phyloP scores from a whole-genome alignment of 2,113 vertebrate species.

The Lepus americanus region DNA sequence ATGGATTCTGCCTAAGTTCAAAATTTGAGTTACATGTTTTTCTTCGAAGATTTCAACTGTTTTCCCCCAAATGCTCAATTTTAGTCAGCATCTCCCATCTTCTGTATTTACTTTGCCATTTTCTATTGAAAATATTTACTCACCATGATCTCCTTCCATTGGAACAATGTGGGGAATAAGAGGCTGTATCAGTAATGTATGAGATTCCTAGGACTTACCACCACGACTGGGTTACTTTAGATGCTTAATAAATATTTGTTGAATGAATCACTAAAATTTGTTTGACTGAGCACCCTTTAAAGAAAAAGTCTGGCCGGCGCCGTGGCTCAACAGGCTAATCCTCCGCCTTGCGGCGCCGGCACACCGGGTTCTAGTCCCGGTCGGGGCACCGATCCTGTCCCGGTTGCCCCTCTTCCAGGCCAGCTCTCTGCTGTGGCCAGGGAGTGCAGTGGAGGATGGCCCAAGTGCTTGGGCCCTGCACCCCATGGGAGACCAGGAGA shows the following conservation, averaged over 20 bases:
- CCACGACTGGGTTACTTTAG: neutral
- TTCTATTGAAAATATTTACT: neutral
- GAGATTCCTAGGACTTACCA: neutral
- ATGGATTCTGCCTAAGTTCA: neutral
- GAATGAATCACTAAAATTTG: neutral
- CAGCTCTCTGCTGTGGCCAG: too few species aligned
- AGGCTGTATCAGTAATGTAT: neutral
- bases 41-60: neutral
- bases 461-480: too few species aligned
- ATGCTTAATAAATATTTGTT: neutral
- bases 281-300: neutral
- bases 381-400: too few species aligned
- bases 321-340: too few species aligned
- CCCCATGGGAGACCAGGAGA: too few species aligned
- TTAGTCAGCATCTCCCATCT: neutral
- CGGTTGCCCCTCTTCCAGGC: too few species aligned
- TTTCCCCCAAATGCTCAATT: neutral
- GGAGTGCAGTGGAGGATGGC: too few species aligned
- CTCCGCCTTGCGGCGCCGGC: too few species aligned
- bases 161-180: neutral
- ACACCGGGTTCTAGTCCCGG: too few species aligned
- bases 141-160: neutral
- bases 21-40: neutral
- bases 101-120: neutral
- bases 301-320: neutral